Base-by-base conservation (phyloP, 2,888 invertebrate genomes). In the Troilus luridus region DNA sequence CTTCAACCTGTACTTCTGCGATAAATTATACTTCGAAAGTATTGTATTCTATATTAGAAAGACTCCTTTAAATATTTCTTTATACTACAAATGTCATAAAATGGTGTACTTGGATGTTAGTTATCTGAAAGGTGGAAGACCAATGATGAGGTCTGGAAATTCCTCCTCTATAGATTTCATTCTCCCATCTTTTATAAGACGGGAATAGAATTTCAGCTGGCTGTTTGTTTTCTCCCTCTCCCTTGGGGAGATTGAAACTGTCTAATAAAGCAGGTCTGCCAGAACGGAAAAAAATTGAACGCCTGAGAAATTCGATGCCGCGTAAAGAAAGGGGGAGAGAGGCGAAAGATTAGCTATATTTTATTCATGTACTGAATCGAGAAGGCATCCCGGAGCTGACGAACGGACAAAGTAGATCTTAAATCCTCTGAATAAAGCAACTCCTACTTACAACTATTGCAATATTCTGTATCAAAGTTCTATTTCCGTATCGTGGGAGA, bases 341-440 rank as follows among this genome's bases (percentile, higher is more conserved):
- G n/a, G 6, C 21, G 85, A 85, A 58, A 85, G 85, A 85, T 85
- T 85, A 85, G n/a, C 85, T n/a, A 85, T 85, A 85, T 85, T 85
- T 85, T 85, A 85, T 85, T 85, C 85, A 85, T 85, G 85, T 85
- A 56, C n/a, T 56, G 85, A 77, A 77, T 77, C 17, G 72, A 77
- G 72, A 19, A 77, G 41, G 41, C 27, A 77, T 77, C 72, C 21
- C 41, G 27, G 41, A 17, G 27, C 41, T 77, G 72, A 77, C 27
- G 27, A 77, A 77, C 41, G 72, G 17, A 7, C 3, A 41, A 77
- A 77, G 72, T 77, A 77, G 72, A 77, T 77, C 72, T 77, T 41
- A 41, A 17, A 77, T 41, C 19, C 8, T 77, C 27, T 41, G 72
- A 77, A 77, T 77, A 77, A 77, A 41, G 72, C 72, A 77, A 17